These are phyloP conservation scores for Plecotus auritus DNA, from an alignment of 2,113 vertebrate genomes.

Conservation along the genomic window DNA sequence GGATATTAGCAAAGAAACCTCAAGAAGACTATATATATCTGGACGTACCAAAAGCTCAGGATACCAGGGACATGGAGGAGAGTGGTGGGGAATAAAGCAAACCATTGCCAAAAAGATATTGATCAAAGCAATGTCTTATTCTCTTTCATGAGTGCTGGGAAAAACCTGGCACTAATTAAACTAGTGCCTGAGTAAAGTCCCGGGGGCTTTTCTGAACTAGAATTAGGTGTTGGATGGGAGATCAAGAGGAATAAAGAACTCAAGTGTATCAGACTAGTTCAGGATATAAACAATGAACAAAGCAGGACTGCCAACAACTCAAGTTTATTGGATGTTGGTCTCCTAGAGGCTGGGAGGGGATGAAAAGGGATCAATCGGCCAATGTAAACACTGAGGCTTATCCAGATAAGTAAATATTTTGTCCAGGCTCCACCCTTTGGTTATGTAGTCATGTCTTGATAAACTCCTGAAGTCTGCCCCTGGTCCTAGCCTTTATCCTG, in stretches of 20 bases:
- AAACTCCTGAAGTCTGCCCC: not conserved
- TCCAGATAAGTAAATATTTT: constrained; percentile 32
- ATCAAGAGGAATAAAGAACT: constrained; percentile 31
- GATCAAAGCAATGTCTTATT: constrained; percentile 26
- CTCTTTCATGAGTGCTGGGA: not conserved
- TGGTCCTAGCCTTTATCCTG: not conserved
- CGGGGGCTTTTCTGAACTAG: constrained; percentile 41
- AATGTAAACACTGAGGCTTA: constrained; percentile 33
- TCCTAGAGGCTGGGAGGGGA: not conserved
- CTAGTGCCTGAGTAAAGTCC: constrained; percentile 29
- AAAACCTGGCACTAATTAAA: constrained; percentile 43
- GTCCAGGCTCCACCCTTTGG: not conserved
- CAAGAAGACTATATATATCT: not conserved
- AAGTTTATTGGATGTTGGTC: constrained; percentile 6
- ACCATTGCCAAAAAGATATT: not conserved
- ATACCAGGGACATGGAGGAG: not conserved
- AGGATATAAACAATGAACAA: constrained; percentile 43
- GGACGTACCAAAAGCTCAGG: not conserved
- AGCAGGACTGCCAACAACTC: not conserved
- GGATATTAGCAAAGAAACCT: not conserved
- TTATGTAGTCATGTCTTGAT: constrained; percentile 18
- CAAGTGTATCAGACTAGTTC: not conserved
- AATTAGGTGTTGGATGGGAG: not conserved
- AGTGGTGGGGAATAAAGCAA: not conserved
- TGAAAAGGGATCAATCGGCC: not conserved